Evolutionary conservation across 2,113 vertebrate species (phyloP).

Genomic region (Procavia capensis): DNA sequence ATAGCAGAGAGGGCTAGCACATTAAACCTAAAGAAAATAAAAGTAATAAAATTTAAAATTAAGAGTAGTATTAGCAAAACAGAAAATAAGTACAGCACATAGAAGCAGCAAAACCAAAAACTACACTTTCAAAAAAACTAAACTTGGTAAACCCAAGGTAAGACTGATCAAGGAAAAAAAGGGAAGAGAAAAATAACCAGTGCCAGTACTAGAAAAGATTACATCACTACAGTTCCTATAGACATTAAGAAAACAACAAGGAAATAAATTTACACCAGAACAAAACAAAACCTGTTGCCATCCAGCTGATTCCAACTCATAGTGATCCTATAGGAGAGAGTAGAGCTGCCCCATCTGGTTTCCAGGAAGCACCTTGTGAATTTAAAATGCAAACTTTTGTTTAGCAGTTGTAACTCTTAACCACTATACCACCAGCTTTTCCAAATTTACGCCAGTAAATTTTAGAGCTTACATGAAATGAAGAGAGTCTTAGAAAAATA

Average conservation of each 20-base stretch:
- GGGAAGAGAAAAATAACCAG: not conserved
- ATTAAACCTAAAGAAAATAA: slow-evolving; percentile 20
- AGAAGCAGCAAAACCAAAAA: not conserved
- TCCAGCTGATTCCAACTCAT: too few relatives aligned
- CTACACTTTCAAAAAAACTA: not conserved
- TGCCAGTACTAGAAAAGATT: not conserved
- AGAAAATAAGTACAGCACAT: not conserved
- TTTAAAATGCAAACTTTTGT: too few relatives aligned
- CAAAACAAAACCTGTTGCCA: too few relatives aligned
- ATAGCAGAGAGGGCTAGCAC: not conserved
- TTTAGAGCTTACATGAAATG: slow-evolving; percentile 6
- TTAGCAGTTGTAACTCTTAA: too few relatives aligned
- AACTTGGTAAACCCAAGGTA: not conserved
- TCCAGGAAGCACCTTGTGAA: too few relatives aligned
- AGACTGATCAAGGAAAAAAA: not conserved
- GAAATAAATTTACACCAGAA: not conserved
- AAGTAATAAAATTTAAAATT: not conserved
- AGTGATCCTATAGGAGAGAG: too few relatives aligned
- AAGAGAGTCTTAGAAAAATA: not conserved
- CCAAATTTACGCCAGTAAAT: not conserved
- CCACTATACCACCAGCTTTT: too few relatives aligned
- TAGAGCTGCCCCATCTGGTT: too few relatives aligned
- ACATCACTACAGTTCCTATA: not conserved
- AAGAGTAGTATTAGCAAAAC: not conserved
- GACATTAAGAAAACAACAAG: slow-evolving; percentile 15